These are phyloP conservation scores for Rhinopomastus cyanomelas DNA, from an alignment of 2,113 vertebrate genomes.

Conservation along the genomic window DNA sequence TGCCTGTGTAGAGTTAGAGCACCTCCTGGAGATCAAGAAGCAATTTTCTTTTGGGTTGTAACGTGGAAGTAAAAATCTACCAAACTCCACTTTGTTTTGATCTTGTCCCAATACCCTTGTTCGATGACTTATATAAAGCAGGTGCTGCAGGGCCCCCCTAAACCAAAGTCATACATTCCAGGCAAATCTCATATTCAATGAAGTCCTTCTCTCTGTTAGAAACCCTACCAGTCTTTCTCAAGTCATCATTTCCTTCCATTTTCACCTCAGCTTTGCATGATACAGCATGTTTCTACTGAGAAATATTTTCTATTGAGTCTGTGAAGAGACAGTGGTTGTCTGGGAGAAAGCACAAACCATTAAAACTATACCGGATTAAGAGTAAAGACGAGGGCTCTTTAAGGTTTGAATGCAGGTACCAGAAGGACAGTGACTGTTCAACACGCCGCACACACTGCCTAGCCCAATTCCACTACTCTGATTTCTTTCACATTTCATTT, in stretches of 20 bases:
- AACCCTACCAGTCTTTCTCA: background rate
- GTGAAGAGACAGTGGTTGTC: background rate
- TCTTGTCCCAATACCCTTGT: background rate
- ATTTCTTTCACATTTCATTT: slow-evolving; percentile 44
- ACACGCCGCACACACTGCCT: slow-evolving; percentile 18
- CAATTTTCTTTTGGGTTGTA: background rate
- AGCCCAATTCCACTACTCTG: background rate
- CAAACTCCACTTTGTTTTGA: background rate
- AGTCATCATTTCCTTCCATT: background rate
- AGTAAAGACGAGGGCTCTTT: background rate
- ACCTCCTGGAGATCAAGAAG: background rate
- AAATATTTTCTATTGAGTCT: background rate
- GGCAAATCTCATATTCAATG: background rate
- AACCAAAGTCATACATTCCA: background rate
- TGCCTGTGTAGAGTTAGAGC: background rate
- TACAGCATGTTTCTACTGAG: background rate
- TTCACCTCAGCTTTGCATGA: background rate
- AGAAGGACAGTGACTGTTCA: slow-evolving; percentile 30
- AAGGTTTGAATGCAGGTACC: slow-evolving; percentile 35
- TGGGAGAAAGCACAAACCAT: background rate
- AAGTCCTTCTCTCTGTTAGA: background rate
- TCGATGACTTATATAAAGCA: background rate
- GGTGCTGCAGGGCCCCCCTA: background rate
- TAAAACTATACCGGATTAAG: background rate
- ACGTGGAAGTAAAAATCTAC: background rate